These are phyloP conservation scores for Conchocele bisecta DNA, from an alignment of 2,888 invertebrate species.

Conservation along the genomic window DNA sequence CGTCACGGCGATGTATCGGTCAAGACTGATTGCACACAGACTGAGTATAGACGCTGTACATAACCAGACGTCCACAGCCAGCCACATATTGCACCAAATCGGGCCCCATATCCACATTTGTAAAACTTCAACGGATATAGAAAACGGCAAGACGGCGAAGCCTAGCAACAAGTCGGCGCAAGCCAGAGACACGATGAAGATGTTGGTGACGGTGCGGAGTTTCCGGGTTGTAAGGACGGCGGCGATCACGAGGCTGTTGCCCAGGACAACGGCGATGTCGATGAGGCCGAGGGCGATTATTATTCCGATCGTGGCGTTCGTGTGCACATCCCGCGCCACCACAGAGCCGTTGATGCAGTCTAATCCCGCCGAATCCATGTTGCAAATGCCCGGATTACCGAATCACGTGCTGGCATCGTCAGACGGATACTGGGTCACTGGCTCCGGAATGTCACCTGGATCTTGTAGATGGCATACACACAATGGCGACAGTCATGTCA, in stretches of 20 bases:
- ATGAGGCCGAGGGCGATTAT: conserved; percentile 48
- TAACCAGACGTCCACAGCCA: conserved; percentile 99
- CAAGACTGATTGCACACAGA: conserved; percentile 98
- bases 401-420: no score
- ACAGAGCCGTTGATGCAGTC: conserved; percentile 35
- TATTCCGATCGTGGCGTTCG: conserved; percentile 28
- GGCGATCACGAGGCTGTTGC: conserved; percentile 95
- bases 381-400: not conserved
- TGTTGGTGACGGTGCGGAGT: conserved; percentile 96
- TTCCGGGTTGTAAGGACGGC: conserved; percentile 94
- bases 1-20: conserved; percentile 89
- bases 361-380: conserved; percentile 18
- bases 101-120: conserved; percentile 99
- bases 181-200: conserved; percentile 93
- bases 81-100: conserved; percentile 98
- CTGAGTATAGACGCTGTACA: conserved; percentile 99
- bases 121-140: conserved; percentile 97
- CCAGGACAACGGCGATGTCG: conserved; percentile 91
- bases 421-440: no score
- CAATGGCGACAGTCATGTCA: no score
- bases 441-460: no score
- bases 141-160: conserved; percentile 98
- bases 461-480: no score
- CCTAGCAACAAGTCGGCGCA: conserved; percentile 99
- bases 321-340: not conserved